phyloP scores from a whole-genome alignment of 2,113 vertebrate genomes.

The Mesocricetus auratus region DNA sequence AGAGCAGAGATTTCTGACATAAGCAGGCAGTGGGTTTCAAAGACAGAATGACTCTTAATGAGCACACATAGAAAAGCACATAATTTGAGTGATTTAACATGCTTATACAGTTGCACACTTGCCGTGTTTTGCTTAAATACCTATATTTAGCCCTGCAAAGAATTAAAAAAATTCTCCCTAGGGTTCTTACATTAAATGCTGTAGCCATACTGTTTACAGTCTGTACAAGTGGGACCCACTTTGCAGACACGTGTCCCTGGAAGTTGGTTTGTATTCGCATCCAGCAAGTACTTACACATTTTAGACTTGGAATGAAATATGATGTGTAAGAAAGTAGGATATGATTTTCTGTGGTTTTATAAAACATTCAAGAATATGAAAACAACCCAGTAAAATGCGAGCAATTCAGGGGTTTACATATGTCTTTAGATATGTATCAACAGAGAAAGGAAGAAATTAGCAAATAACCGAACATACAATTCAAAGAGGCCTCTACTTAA shows the following conservation, averaged over 20 bases:
- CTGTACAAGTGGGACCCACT: not conserved
- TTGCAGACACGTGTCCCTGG: conserved; percentile 37
- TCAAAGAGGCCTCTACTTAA: not conserved
- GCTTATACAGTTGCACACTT: not conserved
- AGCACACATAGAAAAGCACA: not conserved
- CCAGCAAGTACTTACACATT: not conserved
- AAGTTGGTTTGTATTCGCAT: conserved; percentile 21
- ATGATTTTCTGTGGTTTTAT: not conserved
- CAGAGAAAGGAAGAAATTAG: not conserved
- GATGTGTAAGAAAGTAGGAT: conserved; percentile 18
- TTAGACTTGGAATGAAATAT: not conserved
- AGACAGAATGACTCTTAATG: conserved; percentile 3
- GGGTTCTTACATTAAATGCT: not conserved
- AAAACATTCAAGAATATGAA: not conserved
- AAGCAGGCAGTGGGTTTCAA: not conserved
- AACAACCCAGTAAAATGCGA: not conserved
- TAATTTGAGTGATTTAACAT: not conserved
- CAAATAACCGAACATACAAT: not conserved
- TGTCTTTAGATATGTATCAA: not conserved
- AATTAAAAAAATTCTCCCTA: conserved; percentile 10
- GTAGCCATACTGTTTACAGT: not conserved
- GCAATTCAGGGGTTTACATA: conserved; percentile 21
- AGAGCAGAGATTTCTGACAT: conserved; percentile 29
- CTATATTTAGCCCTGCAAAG: conserved; percentile 15
- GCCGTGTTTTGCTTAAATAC: conserved; percentile 24